phyloP scores from a whole-genome alignment of 92 coral and sea anemone genomes.

The Siderastrea siderea region DNA sequence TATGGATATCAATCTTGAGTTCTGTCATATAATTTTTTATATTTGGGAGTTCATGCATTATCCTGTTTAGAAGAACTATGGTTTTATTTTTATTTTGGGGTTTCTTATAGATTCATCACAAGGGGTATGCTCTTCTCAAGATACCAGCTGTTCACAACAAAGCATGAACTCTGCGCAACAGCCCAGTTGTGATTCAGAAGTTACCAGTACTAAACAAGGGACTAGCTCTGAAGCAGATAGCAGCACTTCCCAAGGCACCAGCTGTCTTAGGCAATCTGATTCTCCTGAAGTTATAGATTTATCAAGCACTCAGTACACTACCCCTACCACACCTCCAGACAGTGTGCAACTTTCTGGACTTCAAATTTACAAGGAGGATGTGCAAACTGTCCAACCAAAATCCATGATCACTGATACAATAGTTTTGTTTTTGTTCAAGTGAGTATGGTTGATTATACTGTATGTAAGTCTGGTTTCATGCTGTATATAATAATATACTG shows the following conservation, averaged over 20 bases:
- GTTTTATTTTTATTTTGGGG: too few relatives aligned
- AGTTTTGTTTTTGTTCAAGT: slow-evolving; percentile 63
- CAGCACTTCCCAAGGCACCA: slow-evolving; percentile 21
- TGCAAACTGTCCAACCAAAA: slow-evolving; percentile 73
- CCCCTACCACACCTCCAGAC: slow-evolving; percentile 51
- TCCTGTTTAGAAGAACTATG: too few relatives aligned
- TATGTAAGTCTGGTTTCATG: neutral
- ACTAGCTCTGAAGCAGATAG: neutral
- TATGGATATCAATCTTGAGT: slow-evolving; percentile 4
- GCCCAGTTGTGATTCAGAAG: slow-evolving; percentile 34
- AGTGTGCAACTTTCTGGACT: slow-evolving; percentile 60
- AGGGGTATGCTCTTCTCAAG: slow-evolving; percentile 32
- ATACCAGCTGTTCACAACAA: slow-evolving; percentile 40
- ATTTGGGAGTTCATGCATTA: neutral
- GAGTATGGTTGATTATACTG: slow-evolving; percentile 13
- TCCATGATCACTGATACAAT: slow-evolving; percentile 80
- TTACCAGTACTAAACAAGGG: neutral
- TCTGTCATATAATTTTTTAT: slow-evolving; percentile 9
- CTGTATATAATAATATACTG: neutral
- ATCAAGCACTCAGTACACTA: slow-evolving; percentile 23
- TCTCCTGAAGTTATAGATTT: slow-evolving; percentile 45
- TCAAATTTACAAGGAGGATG: slow-evolving; percentile 62
- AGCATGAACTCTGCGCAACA: slow-evolving; percentile 50
- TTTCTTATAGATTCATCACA: slow-evolving; percentile 13
- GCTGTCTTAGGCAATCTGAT: slow-evolving; percentile 25